These are phyloP conservation scores for Diachasmimorpha longicaudata DNA, from an alignment of 1,140 invertebrate genomes.

Conservation along the genomic window DNA sequence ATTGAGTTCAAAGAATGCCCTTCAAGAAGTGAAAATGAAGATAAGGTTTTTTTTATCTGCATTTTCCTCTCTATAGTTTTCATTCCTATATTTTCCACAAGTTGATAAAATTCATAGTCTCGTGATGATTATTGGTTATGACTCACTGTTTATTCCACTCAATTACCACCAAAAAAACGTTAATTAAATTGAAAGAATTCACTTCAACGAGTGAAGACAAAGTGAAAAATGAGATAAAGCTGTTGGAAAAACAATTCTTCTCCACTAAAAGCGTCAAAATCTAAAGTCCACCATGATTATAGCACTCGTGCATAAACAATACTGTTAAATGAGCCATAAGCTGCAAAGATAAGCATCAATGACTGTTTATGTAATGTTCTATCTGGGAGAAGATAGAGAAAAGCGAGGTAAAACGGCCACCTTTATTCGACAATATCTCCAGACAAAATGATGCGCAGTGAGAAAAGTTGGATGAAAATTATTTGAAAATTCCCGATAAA, in stretches of 20 bases:
- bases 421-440: too few species aligned
- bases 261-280: background rate
- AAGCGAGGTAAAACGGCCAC: background rate
- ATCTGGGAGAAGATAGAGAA: background rate
- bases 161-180: background rate
- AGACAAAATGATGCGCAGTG: too few species aligned
- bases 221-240: background rate
- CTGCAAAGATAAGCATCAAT: slow-evolving; percentile 21
- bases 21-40: too few species aligned
- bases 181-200: background rate
- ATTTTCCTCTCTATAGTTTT: too few species aligned
- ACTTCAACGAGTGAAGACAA: background rate
- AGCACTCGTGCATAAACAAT: slow-evolving; percentile 1
- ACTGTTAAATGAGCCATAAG: slow-evolving; percentile 19
- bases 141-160: too few species aligned
- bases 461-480: too few species aligned
- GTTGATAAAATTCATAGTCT: too few species aligned
- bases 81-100: too few species aligned
- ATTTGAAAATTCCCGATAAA: too few species aligned
- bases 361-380: slow-evolving; percentile 9
- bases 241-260: background rate
- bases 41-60: too few species aligned
- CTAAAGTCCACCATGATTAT: background rate
- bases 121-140: too few species aligned
- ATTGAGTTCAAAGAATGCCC: too few species aligned